Base-by-base conservation (phyloP, 30 jellyfish, hydroid and myxozoan species). In the Phacellophora camtschatica region DNA sequence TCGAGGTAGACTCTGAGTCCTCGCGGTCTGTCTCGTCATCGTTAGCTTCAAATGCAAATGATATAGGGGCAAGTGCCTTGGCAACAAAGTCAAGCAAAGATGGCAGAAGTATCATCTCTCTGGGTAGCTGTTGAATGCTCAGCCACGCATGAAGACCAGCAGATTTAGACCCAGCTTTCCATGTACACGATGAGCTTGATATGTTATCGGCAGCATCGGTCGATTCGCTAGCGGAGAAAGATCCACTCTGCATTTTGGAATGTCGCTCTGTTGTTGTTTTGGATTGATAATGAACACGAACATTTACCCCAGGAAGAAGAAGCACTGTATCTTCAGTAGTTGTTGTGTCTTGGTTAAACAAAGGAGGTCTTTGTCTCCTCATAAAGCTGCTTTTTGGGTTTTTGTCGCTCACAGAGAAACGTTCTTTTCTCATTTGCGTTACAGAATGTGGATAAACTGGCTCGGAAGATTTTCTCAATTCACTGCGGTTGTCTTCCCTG, bases 41-140 rank as follows among this genome's bases (percentile, higher is more conserved):
- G 34, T 77, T 74, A n/a, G n/a, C n/a, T 30, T 85, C 80, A 45
- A 18, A 31, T 33, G 82, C 74, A 19, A 68, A 59, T 24, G 88
- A 62, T 35, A 91, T 91, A 6, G 98, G 98, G 12, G 82, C 92
- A 20, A 91, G 58, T 0, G 98, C 96, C 56, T 81, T 91, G 36
- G 84, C 98, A 12, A 91, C 34, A 76, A 76, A 91, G 48, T 91
- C 98, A 37, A 91, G 63, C 64, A 91, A 63, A 7, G 98, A 91
- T 3, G 98, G 98, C 48, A 90, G 81, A 1, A 91, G 80, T 29
- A 91, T 85, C 96, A 85, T 91, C 75, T 91, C 98, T 35, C 95
- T 31, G 1, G 98, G 95, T 6, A 91, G 59, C 23, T 86, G 95
- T 83, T 91, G 96, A 18, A 91, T 71, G 63, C 84, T 77, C 16